Percentiles rank a stretch among this genome's conserved stretches.
Evolutionary conservation across 2,888 invertebrate genomes (phyloP).

Genomic region (Latrodectus hesperus): DNA sequence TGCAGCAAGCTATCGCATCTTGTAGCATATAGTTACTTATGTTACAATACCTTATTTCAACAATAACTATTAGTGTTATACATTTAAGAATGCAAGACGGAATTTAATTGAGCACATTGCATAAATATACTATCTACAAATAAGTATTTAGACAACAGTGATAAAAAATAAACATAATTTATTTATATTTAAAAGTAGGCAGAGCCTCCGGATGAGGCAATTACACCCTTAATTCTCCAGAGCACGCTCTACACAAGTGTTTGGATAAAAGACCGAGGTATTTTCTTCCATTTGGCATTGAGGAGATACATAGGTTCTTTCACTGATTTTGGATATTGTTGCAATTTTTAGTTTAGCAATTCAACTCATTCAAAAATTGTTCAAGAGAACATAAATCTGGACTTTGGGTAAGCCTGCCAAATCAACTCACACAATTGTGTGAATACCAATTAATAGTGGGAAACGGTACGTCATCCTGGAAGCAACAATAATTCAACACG

Average conservation of each 20-base stretch:
- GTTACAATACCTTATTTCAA: no score
- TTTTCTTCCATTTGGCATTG: background rate
- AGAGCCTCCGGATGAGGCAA: background rate
- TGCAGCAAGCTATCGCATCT: no score
- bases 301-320: background rate
- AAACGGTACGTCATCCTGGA: no score
- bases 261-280: background rate
- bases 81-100: no score
- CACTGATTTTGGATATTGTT: background rate
- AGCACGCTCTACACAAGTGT: background rate
- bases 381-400: background rate
- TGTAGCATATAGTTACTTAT: no score
- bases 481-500: no score
- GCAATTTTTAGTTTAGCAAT: background rate
- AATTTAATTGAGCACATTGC: no score
- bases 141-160: background rate
- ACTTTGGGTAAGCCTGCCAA: no score
- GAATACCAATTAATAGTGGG: no score
- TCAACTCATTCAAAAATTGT: background rate
- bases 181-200: background rate
- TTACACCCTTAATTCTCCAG: background rate
- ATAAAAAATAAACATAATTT: background rate
- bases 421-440: no score
- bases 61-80: no score
- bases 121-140: no score